Evolutionary conservation across 2,888 invertebrate genomes (phyloP), one percentile per base, ranked within the genome.

Genomic region (Caradrina kadenii): DNA sequence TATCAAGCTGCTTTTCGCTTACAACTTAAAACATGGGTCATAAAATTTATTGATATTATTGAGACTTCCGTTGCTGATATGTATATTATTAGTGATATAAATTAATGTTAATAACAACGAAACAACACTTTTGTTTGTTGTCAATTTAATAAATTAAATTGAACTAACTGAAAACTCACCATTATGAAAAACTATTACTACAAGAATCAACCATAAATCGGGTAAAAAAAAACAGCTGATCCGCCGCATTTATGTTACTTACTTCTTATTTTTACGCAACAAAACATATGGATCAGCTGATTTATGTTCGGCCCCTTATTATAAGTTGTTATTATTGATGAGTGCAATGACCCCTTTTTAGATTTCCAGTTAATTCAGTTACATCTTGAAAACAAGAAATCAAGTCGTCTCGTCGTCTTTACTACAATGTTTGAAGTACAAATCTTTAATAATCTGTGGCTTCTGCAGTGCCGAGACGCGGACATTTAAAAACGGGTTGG

Each of bases 1-100:
- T 45, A 66, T 68, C 56, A 49, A 69, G 48, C n/a, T 62, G 69
- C 15, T 78, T 83, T 77, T 72, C 48, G 74, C 74, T 67, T 65
- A 71, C 21, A 69, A 65, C 26, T 69, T 39, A 48, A 58, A 45
- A 70, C 49, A 65, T 22, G 69, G 54, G 49, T 55, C 62, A 65
- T 82, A 71, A 71, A 73, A 64, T 74, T 69, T 80, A 76, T 73
- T 70, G 63, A 72, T 77, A 81, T 70, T 72, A 63, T 69, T 72
- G 42, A 54, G 56, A 78, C 69, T 80, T 80, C 83, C 74, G 78
- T 56, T 80, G 50, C 13, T 61, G 11, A 56, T 64, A 42, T 53
- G 52, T 45, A 45, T 45, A 45, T 17, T 45, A 0, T 39, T 5
- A 39, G 22, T 35, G 21, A 50, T 35, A 60, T 52, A 52, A 49